Conservation (phyloP, 2,113 vertebrate species). For the Gorilla gorilla region DNA sequence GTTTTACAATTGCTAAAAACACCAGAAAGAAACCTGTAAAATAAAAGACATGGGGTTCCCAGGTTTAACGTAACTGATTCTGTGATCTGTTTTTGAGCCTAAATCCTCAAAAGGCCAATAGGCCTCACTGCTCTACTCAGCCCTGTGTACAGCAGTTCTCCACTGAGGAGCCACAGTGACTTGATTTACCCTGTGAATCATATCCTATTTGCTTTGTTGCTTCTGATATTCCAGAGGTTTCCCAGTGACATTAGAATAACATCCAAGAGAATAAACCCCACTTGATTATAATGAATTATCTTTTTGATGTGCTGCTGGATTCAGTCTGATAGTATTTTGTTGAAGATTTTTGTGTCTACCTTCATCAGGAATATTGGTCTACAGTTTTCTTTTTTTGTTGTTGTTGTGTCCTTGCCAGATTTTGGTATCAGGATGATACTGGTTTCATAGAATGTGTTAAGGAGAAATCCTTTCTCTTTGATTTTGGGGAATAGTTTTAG, state of each 20-base stretch:
- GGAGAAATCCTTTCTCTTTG: no score
- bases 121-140: not conserved
- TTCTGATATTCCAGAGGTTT: not conserved
- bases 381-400: no score
- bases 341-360: no score
- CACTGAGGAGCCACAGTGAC: not conserved
- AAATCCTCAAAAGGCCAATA: not conserved
- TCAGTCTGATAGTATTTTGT: no score
- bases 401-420: no score
- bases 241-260: not conserved
- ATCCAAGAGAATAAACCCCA: not conserved
- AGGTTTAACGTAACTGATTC: not conserved
- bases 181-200: not conserved
- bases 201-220: not conserved
- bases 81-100: not conserved
- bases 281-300: no score
- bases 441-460: no score
- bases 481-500: no score
- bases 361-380: no score
- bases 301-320: no score
- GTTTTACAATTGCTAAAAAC: conserved; percentile 10
- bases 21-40: not conserved
- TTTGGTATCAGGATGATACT: no score
- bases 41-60: not conserved
- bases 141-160: not conserved